Conservation (phyloP, 2,113 vertebrate species). For the Agapornis roseicollis region DNA sequence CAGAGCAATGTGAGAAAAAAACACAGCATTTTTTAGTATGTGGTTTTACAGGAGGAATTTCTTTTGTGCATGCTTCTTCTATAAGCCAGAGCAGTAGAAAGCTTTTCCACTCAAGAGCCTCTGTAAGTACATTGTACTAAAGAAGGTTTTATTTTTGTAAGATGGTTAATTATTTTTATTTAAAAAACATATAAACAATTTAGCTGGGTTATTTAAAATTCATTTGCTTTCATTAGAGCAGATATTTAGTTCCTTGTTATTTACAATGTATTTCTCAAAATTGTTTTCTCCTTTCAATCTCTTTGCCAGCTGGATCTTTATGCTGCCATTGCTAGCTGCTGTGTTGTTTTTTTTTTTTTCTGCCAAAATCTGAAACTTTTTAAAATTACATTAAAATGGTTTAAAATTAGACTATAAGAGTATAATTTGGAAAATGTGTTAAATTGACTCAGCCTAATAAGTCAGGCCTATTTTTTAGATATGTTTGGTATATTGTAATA, state of each 20-base stretch:
- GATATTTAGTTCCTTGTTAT: background rate
- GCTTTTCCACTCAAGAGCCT: background rate
- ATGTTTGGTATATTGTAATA: background rate
- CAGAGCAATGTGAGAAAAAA: background rate
- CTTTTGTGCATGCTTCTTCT: background rate
- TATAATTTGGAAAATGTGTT: constrained; percentile 22
- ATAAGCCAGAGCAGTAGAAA: constrained; percentile 26
- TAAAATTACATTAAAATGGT: background rate
- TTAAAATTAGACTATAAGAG: constrained; percentile 27
- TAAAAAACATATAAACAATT: background rate
- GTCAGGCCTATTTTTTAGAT: background rate
- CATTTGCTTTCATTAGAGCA: constrained; percentile 17
- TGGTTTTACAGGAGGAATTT: constrained; percentile 14
- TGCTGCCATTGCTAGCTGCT: background rate
- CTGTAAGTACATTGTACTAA: background rate
- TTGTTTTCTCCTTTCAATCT: constrained; percentile 7
- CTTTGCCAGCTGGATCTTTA: constrained; percentile 37
- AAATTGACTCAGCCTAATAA: background rate
- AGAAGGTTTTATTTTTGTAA: constrained; percentile 5
- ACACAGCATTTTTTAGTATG: background rate
- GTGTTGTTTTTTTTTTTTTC: background rate
- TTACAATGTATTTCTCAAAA: constrained; percentile 16
- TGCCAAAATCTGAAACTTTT: constrained; percentile 26
- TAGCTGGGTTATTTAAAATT: constrained; percentile 36
- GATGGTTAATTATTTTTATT: constrained; percentile 32